Conservation (phyloP, 2,113 vertebrate species). For the Cinclus mexicanus region DNA sequence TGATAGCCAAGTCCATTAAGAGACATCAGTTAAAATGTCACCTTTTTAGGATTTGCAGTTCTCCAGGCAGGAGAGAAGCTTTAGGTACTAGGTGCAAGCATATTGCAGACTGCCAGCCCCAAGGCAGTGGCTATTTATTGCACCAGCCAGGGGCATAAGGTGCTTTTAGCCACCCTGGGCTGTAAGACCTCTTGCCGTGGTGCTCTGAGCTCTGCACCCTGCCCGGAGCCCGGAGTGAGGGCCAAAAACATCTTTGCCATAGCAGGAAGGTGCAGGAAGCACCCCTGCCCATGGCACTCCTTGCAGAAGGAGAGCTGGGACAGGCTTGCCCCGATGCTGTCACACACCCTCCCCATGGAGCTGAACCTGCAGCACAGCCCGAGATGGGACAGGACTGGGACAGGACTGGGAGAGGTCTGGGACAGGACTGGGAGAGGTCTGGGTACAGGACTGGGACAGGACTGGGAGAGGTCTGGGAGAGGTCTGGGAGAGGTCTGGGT, state of each 20-base stretch:
- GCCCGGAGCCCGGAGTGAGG: background rate
- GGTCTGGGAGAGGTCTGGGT: background rate
- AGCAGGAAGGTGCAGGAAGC: background rate
- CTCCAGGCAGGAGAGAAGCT: background rate
- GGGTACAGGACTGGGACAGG: too few relatives aligned
- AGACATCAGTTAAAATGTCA: background rate
- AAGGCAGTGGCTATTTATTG: background rate
- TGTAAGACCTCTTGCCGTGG: rapidly evolving
- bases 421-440: too few relatives aligned
- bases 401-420: too few relatives aligned
- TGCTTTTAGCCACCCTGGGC: background rate
- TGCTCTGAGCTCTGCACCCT: background rate
- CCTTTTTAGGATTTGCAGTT: background rate
- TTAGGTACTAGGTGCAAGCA: background rate
- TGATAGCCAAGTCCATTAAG: background rate
- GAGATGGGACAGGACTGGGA: background rate
- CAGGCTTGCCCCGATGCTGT: background rate
- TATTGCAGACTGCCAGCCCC: background rate
- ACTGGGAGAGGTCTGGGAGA: too few relatives aligned
- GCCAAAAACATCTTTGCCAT: rapidly evolving
- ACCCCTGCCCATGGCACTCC: rapidly evolving
- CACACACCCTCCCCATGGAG: background rate
- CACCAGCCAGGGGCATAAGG: background rate
- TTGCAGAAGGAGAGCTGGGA: background rate
- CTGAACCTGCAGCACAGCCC: rapidly evolving